These are phyloP conservation scores for Porites rus DNA, from an alignment of 92 coral and sea anemone species.

Conservation along the genomic window DNA sequence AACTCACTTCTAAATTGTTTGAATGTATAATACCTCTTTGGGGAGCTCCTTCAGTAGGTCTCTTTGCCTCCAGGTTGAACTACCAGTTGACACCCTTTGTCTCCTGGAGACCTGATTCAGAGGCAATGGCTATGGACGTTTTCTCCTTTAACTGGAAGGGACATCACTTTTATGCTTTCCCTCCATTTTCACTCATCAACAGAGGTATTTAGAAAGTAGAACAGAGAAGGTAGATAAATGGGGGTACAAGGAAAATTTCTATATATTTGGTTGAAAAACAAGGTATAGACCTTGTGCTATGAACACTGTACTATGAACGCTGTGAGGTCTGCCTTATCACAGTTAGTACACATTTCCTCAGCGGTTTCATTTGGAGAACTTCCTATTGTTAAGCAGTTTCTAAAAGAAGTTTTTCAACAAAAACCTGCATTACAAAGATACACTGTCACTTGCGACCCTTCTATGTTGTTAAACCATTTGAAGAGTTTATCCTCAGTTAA, in stretches of 20 bases:
- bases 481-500: slow-evolving; percentile 23
- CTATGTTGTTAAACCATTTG: slow-evolving; percentile 36
- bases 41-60: slow-evolving; percentile 36
- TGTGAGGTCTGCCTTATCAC: slow-evolving; percentile 59
- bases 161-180: slow-evolving; percentile 43
- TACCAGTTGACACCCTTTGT: slow-evolving; percentile 52
- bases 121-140: slow-evolving; percentile 64
- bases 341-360: slow-evolving; percentile 43
- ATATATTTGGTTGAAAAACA: background rate
- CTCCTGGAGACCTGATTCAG: slow-evolving; percentile 71
- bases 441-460: slow-evolving; percentile 47
- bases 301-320: slow-evolving; percentile 68
- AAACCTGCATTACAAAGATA: slow-evolving; percentile 45
- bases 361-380: slow-evolving; percentile 47
- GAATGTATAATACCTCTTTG: slow-evolving; percentile 15
- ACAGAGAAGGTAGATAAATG: background rate
- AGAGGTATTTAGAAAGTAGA: slow-evolving; percentile 43
- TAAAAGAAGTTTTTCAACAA: slow-evolving; percentile 35
- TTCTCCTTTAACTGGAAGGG: background rate
- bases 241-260: too few relatives aligned
- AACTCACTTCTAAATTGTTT: slow-evolving; percentile 42
- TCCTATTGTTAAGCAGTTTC: slow-evolving; percentile 33
- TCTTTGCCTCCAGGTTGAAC: slow-evolving; percentile 72
- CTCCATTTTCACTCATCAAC: slow-evolving; percentile 44
- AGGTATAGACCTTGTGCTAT: slow-evolving; percentile 59